Percentiles rank a stretch among this genome's conserved stretches.
These are phyloP conservation scores for Distichodus sexfasciatus DNA, from an alignment of 2,797 vertebrate species.

Conservation along the genomic window DNA sequence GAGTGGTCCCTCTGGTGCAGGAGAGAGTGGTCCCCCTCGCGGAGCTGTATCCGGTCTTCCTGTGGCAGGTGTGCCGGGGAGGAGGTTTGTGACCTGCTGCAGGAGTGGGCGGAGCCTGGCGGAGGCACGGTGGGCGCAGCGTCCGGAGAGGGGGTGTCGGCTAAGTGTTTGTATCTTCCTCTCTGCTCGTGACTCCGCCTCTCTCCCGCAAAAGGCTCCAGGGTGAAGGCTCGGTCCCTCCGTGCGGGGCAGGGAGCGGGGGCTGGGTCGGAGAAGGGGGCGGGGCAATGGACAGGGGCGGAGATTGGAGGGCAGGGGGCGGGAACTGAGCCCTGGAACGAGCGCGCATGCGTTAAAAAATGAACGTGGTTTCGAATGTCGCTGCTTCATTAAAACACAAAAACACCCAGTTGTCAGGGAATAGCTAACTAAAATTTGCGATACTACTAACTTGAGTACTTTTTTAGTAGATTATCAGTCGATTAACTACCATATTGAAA, in stretches of 20 bases:
- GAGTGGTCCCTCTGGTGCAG: slow-evolving; percentile 61
- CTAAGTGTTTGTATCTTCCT: slow-evolving; percentile 66
- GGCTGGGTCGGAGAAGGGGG: slow-evolving; percentile 42
- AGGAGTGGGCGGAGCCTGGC: slow-evolving; percentile 5
- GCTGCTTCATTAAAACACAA: no score
- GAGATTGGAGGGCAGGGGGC: slow-evolving; percentile 67
- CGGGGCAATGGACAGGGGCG: slow-evolving; percentile 37
- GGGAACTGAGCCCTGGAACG: slow-evolving; percentile 59
- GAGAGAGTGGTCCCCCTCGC: slow-evolving; percentile 47
- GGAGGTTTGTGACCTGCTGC: slow-evolving; percentile 45
- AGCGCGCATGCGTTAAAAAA: slow-evolving; percentile 32
- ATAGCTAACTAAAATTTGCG: no score
- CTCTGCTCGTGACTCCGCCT: slow-evolving; percentile 43
- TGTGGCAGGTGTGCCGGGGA: slow-evolving; percentile 65
- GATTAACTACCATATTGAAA: no score
- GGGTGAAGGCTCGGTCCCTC: slow-evolving; percentile 61
- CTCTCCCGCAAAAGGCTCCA: slow-evolving; percentile 56
- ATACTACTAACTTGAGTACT: no score
- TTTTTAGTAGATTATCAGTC: no score
- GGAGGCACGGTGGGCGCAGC: slow-evolving; percentile 1
- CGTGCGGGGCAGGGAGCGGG: slow-evolving; percentile 48
- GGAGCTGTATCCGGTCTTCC: slow-evolving; percentile 66
- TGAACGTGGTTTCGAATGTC: no score
- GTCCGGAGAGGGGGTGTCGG: slow-evolving; percentile 68
- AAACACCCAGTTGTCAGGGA: no score